These are phyloP conservation scores for Galaxias olidus DNA, from an alignment of 2,797 vertebrate genomes.

Conservation along the genomic window DNA sequence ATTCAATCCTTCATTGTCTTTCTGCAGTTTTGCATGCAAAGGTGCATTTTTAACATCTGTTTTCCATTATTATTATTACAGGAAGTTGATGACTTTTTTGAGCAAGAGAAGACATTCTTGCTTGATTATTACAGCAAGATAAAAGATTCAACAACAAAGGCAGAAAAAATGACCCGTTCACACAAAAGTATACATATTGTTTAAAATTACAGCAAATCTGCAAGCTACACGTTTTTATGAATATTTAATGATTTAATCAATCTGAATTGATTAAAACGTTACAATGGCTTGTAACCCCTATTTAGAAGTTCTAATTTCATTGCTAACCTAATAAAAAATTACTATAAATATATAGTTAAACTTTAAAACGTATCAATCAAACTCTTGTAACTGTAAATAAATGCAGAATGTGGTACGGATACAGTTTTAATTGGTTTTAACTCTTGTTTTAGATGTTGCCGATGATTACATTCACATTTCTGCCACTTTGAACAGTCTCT, in stretches of 20 bases:
- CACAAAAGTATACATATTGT: constrained; percentile 88
- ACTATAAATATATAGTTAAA: no score
- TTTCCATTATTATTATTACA: constrained; percentile 59
- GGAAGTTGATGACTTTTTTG: constrained; percentile 98
- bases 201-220: no score
- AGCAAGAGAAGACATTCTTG: constrained; percentile 96
- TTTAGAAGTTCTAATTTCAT: no score
- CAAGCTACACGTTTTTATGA: no score
- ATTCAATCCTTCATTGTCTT: background rate
- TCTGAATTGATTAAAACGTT: no score
- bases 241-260: no score
- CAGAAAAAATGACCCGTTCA: constrained; percentile 95
- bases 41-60: background rate
- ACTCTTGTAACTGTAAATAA: background rate
- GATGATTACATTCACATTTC: constrained; percentile 96
- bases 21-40: background rate
- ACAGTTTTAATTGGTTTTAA: constrained; percentile 50
- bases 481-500: constrained; percentile 83
- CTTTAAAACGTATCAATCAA: background rate
- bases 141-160: constrained; percentile 92
- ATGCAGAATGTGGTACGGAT: constrained; percentile 27
- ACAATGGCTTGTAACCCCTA: no score
- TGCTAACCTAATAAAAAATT: no score
- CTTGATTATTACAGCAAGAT: constrained; percentile 94
- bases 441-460: constrained; percentile 83